Percentiles rank a stretch among this genome's conserved stretches.
phyloP scores from a whole-genome alignment of 2,797 vertebrate genomes.

The Rhynchonycteris naso region DNA sequence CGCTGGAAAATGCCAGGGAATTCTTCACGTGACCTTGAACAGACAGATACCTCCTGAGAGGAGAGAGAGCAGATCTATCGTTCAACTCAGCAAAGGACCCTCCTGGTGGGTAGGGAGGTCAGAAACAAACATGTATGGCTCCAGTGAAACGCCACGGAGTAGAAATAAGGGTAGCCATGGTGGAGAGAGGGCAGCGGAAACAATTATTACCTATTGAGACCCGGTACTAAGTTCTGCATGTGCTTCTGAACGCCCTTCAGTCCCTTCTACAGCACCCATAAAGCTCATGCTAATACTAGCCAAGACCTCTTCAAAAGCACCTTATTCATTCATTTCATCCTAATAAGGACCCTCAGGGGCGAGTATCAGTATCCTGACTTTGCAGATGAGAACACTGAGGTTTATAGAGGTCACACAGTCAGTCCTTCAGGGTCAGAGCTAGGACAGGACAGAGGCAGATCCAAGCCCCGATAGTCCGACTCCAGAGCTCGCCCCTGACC shows the following conservation, averaged over 20 bases:
- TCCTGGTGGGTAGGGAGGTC: not conserved
- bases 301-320: not conserved
- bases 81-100: not conserved
- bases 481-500: not conserved
- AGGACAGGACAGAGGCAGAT: not conserved
- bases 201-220: fast-evolving
- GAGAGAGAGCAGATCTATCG: not conserved
- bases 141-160: not conserved
- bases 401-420: not conserved
- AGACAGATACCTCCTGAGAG: slow-evolving; percentile 26
- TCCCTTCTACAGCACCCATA: not conserved
- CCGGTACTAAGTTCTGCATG: fast-evolving
- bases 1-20: slow-evolving; percentile 6
- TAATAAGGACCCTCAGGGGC: not conserved
- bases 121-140: not conserved
- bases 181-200: not conserved
- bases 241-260: not conserved
- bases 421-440: not conserved
- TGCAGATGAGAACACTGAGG: not conserved
- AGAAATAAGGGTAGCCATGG: fast-evolving
- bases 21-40: not conserved
- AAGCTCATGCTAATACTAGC: too few species aligned
- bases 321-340: not conserved
- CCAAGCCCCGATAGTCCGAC: not conserved
- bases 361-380: not conserved